Evolutionary conservation across 2,888 invertebrate genomes (phyloP), one percentile per base, ranked within the genome.

Genomic region (Camponotus fellah): DNA sequence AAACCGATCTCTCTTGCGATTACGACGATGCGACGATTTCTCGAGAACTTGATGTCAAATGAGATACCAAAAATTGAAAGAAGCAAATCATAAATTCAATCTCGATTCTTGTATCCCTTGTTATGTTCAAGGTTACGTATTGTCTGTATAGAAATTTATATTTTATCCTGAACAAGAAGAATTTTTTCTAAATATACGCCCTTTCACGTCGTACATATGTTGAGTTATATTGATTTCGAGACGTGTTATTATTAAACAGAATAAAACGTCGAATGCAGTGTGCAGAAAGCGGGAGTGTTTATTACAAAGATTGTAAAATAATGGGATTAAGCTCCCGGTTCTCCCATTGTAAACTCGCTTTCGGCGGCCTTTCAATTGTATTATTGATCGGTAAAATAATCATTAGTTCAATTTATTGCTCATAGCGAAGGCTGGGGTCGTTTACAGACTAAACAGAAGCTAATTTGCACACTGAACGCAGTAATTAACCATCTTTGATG

Each of bases 351-450:
- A 10, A 56, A 77, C 40, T 77, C 49, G 12, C 53, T 66, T 40
- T 66, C 32, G n/a, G 43, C 43, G 56, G 40, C 58, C 53, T 10
- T 68, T 77, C 58, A 58, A 77, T 56, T 58, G n/a, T 26, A 43
- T 58, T 76, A 87, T 87, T 58, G 81, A 87, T 84, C 72, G 40
- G 8, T 10, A 17, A 58, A 49, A 66, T 76, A 75, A 72, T 86
- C 75, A 46, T 84, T 76, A 79, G 71, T 49, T 10, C 34, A 72
- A 76, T 69, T 65, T 53, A 66, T 34, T 40, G 32, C 69, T 60
- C 32, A n/a, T 9, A 32, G n/a, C 43, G 58, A 32, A 43, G 40
- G 34, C n/a, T 12, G 74, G 43, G 14, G 17, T 40, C 34, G 46
- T 80, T 81, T 65, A 46, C 34, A 37, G 72, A 37, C 69, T 5